A percentile compares a stretch with the other conserved stretches of the same genome.
These are phyloP conservation scores for Telenomus remus DNA, from an alignment of 1,140 invertebrate species.

Conservation along the genomic window DNA sequence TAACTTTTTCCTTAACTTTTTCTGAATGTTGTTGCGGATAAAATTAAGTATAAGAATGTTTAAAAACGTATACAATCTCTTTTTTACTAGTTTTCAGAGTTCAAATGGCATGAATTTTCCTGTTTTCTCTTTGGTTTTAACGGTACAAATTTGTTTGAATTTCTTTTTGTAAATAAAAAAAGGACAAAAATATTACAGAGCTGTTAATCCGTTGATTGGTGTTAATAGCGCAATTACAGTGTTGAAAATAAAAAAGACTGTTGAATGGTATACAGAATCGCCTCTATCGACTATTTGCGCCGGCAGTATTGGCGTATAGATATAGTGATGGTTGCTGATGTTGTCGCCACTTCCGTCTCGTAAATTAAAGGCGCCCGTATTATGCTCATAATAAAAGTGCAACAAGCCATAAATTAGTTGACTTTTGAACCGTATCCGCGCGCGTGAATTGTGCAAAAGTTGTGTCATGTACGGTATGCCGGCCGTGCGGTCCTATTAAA, in stretches of 20 bases:
- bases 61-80: no score
- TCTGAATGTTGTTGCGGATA: no score
- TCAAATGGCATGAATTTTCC: no score
- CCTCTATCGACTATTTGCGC: constrained; percentile 65
- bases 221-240: constrained; percentile 45
- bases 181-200: no score
- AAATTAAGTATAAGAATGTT: no score
- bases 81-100: no score
- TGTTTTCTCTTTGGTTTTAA: no score
- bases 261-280: constrained; percentile 5
- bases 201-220: constrained; percentile 9
- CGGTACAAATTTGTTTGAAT: no score
- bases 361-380: constrained; percentile 43
- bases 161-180: no score
- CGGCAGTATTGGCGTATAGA: constrained; percentile 17
- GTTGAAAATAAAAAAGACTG: constrained; percentile 24
- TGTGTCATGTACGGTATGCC: constrained; percentile 14
- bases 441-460: constrained; percentile 41
- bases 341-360: constrained; percentile 29
- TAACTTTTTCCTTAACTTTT: no score
- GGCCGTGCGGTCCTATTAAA: constrained; percentile 29
- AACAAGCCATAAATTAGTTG: constrained; percentile 39
- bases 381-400: constrained; percentile 44
- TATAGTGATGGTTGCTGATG: no score
- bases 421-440: constrained; percentile 48